A percentile compares a stretch with the other conserved stretches of the same genome.
These are phyloP conservation scores for Mesorhabditis belari DNA, from an alignment of 2,888 invertebrate species.

Conservation along the genomic window DNA sequence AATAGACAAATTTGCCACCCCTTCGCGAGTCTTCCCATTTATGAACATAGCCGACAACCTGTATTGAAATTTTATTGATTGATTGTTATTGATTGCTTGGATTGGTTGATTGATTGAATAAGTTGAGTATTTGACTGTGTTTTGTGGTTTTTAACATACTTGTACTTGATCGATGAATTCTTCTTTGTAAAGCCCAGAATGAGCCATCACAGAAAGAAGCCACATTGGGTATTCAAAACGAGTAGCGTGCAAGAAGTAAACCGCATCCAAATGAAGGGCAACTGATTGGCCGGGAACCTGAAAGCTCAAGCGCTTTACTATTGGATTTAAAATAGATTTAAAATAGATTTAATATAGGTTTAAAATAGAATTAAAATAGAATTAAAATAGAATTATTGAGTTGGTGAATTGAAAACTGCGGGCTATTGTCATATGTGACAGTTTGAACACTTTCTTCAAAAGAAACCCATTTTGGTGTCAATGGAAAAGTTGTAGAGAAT, in stretches of 20 bases:
- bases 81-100: no score
- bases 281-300: slow-evolving; percentile 10
- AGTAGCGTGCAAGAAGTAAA: slow-evolving; percentile 6
- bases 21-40: slow-evolving; percentile 1
- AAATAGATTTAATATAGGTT: no score
- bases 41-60: slow-evolving; percentile 7
- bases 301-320: not conserved
- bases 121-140: no score
- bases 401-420: no score
- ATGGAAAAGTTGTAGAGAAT: not conserved
- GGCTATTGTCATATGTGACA: no score
- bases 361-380: no score
- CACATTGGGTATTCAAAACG: slow-evolving; percentile 13
- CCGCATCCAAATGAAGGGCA: slow-evolving; percentile 8
- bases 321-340: no score
- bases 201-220: slow-evolving; percentile 9
- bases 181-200: slow-evolving; percentile 7
- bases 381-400: no score
- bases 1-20: slow-evolving; percentile 6
- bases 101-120: no score
- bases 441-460: no score
- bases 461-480: not conserved
- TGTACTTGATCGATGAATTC: slow-evolving; percentile 13
- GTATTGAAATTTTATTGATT: not conserved
- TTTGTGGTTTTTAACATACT: not conserved